phyloP scores from a whole-genome alignment of 1,140 invertebrate species.

The Hyphantria cunea region DNA sequence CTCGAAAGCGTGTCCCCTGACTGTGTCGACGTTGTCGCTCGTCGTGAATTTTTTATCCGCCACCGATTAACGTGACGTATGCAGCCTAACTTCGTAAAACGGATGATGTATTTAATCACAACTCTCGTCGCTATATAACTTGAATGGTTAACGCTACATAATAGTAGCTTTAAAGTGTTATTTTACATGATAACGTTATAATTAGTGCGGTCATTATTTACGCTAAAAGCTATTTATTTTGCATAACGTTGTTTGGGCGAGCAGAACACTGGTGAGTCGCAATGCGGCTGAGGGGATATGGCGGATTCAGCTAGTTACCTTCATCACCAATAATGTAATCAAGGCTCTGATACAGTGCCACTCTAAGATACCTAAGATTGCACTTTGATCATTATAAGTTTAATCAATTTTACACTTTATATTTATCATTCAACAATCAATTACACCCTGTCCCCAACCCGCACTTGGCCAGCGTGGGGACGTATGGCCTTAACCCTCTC shows the following conservation, averaged over 20 bases:
- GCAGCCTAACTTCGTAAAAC: slow-evolving; percentile 11
- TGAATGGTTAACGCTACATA: slow-evolving; percentile 29
- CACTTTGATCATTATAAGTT: too few species aligned
- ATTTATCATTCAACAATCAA: too few species aligned
- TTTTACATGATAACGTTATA: slow-evolving; percentile 52
- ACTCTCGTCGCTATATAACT: slow-evolving; percentile 1
- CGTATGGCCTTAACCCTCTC: too few species aligned
- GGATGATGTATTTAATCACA: slow-evolving; percentile 20
- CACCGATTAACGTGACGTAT: slow-evolving; percentile 37
- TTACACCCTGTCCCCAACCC: too few species aligned
- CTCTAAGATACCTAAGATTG: too few species aligned
- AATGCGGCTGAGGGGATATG: slow-evolving; percentile 48
- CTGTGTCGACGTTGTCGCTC: slow-evolving; percentile 45
- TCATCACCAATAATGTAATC: slow-evolving; percentile 44
- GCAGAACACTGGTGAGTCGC: slow-evolving; percentile 53
- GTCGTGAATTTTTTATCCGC: slow-evolving; percentile 43
- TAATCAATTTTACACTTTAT: too few species aligned
- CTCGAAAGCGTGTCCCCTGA: slow-evolving; percentile 33
- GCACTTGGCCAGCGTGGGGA: too few species aligned
- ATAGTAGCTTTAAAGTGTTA: slow-evolving; percentile 34
- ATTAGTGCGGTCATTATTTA: slow-evolving; percentile 60
- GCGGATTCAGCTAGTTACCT: slow-evolving; percentile 54
- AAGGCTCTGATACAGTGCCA: too few species aligned
- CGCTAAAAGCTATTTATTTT: slow-evolving; percentile 58
- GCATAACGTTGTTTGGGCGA: slow-evolving; percentile 61